Evolutionary conservation across 2,113 vertebrate genomes (phyloP).

Genomic region (Epinephelus lanceolatus): DNA sequence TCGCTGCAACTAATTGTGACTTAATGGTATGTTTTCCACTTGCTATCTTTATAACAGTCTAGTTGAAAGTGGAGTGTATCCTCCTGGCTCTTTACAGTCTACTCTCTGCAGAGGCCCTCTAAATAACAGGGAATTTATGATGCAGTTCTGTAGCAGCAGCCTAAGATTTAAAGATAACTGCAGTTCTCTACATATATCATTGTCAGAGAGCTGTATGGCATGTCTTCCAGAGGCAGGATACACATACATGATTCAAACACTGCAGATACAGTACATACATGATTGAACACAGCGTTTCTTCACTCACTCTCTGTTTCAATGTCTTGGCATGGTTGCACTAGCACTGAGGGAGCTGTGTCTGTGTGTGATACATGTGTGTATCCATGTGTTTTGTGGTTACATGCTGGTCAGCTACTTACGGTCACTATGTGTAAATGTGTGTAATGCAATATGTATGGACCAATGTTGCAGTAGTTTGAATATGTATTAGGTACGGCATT

Average conservation of each 20-base stretch:
- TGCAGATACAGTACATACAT: constrained; percentile 44
- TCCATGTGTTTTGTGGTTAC: neutral
- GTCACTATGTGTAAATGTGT: neutral
- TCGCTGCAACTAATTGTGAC: neutral
- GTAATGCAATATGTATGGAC: neutral
- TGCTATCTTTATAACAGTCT: neutral
- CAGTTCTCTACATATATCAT: neutral
- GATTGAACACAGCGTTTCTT: constrained; percentile 18
- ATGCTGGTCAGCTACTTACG: neutral
- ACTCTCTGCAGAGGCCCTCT: neutral
- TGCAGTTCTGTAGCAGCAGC: neutral
- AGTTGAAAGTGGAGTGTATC: neutral
- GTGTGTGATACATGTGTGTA: neutral
- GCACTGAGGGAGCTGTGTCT: neutral
- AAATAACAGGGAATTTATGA: neutral
- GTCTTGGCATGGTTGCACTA: neutral
- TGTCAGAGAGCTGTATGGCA: neutral
- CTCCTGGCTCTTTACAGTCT: neutral
- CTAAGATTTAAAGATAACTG: neutral
- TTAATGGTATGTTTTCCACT: neutral
- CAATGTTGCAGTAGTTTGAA: neutral
- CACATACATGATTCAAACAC: constrained; percentile 44
- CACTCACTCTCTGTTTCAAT: too few species aligned
- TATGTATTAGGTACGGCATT: too few species aligned
- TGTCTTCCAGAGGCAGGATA: neutral